These are phyloP conservation scores for Scomber colias DNA, from an alignment of 2,113 vertebrate genomes.

Conservation along the genomic window DNA sequence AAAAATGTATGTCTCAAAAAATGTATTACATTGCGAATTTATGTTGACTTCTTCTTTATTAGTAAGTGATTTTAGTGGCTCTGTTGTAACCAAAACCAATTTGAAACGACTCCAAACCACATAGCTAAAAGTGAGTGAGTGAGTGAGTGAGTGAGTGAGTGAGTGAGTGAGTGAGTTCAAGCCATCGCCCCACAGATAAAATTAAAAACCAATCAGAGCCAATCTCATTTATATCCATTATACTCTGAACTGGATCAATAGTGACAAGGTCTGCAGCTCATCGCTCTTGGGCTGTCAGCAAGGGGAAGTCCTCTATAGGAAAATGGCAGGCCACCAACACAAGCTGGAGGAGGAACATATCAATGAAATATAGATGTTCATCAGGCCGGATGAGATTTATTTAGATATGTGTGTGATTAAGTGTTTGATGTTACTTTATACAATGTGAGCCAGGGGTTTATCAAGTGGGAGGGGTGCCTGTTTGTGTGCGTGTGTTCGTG, in stretches of 20 bases:
- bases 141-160: too few relatives aligned
- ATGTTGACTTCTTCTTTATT: not conserved
- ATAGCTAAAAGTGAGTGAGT: not conserved
- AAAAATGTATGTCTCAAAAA: not conserved
- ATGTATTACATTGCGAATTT: not conserved
- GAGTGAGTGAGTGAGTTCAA: constrained; percentile 17
- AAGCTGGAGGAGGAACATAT: constrained; percentile 25
- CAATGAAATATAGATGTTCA: constrained; percentile 71
- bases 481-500: constrained; percentile 8
- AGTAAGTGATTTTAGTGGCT: not conserved
- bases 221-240: constrained; percentile 75
- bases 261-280: constrained; percentile 69
- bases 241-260: constrained; percentile 67
- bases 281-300: constrained; percentile 69
- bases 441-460: constrained; percentile 45
- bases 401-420: constrained; percentile 62
- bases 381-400: constrained; percentile 63
- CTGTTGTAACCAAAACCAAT: too few relatives aligned
- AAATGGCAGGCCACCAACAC: constrained; percentile 53
- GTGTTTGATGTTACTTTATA: constrained; percentile 68
- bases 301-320: constrained; percentile 65
- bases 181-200: constrained; percentile 44
- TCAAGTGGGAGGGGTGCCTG: constrained; percentile 31
- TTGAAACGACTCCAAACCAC: constrained; percentile 2
- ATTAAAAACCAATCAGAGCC: constrained; percentile 69